Percentiles rank a stretch among this genome's conserved stretches.
phyloP scores from a whole-genome alignment of 2,888 invertebrate species.

The Beris chalybata region DNA sequence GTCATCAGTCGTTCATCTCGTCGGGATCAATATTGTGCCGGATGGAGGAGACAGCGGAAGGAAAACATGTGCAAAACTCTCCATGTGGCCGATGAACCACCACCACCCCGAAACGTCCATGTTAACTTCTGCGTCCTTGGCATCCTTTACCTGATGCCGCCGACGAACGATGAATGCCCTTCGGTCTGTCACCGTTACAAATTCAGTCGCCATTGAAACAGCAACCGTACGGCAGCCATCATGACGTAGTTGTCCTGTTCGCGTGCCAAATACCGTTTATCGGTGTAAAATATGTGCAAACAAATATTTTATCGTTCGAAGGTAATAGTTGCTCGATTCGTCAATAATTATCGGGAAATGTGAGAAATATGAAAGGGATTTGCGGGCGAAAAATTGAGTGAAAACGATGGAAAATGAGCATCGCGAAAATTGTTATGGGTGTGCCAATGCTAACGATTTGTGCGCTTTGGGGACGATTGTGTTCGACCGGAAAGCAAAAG shows the following conservation, averaged over 20 bases:
- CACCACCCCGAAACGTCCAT: neutral
- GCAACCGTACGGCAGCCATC: conserved; percentile 28
- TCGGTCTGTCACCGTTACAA: conserved; percentile 15
- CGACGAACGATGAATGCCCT: neutral
- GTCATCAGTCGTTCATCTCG: conserved; percentile 15
- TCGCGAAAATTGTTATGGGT: conserved; percentile 24
- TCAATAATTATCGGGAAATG: conserved; percentile 27
- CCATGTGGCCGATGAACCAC: conserved; percentile 15
- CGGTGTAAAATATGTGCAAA: conserved; percentile 34
- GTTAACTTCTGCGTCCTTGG: conserved; percentile 19
- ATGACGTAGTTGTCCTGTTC: conserved; percentile 33
- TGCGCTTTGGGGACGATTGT: conserved; percentile 1
- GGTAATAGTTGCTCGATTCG: conserved; percentile 34
- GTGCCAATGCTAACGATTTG: conserved; percentile 23
- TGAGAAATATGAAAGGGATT: conserved; percentile 16
- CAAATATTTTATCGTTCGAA: conserved; percentile 36
- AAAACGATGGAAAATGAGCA: conserved; percentile 19
- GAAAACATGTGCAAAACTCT: conserved; percentile 11
- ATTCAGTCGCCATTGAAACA: conserved; percentile 25
- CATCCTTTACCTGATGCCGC: conserved; percentile 17
- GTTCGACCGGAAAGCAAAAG: neutral
- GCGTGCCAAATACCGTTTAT: conserved; percentile 35
- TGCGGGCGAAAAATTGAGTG: conserved; percentile 10
- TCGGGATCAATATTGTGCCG: conserved; percentile 18
- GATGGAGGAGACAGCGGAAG: conserved; percentile 5